Conservation (phyloP, 2,888 invertebrate species). For the Nemurella pictetii region DNA sequence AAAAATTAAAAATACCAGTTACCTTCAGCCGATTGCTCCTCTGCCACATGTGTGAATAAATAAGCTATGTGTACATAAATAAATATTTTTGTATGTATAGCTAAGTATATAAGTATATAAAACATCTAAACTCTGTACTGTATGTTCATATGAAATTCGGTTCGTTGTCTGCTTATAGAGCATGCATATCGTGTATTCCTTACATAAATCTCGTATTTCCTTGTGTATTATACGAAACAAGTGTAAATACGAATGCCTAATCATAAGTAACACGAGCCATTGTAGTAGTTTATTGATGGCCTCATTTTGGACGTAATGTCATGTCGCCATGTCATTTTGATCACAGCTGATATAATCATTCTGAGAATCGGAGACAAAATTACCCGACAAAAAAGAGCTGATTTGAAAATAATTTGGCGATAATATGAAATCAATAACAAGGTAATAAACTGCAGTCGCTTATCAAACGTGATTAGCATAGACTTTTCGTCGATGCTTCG, state of each 20-base stretch:
- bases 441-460: not conserved
- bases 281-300: not conserved
- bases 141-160: not conserved
- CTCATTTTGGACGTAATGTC: not conserved
- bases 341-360: not conserved
- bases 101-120: not conserved
- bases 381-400: not conserved
- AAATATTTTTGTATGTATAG: not conserved
- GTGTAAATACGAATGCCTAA: not conserved
- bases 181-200: not conserved
- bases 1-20: too few species aligned
- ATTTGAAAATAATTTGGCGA: not conserved
- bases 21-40: too few species aligned
- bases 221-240: not conserved
- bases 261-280: too few species aligned
- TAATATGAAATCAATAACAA: not conserved
- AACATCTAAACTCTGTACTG: not conserved
- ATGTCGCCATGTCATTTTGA: not conserved
- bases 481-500: not conserved
- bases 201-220: not conserved
- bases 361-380: not conserved
- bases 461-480: not conserved
- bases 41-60: not conserved
- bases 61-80: not conserved
- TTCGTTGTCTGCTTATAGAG: too few species aligned